Conservation (phyloP, 2,113 vertebrate genomes). For the Phalacrocorax carbo region DNA sequence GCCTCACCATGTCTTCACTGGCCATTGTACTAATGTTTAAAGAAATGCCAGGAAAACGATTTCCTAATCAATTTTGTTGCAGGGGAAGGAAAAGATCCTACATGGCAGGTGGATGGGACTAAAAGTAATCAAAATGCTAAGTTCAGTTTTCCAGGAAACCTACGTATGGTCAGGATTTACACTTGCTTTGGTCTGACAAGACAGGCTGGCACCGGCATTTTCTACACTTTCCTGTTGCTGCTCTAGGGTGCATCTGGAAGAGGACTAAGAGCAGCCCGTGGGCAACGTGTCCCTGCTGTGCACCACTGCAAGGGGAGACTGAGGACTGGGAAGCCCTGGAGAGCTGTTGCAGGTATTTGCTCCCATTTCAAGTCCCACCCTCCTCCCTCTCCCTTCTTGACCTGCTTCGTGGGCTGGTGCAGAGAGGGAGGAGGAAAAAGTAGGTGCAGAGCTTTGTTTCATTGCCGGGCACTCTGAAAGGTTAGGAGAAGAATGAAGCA, state of each 20-base stretch:
- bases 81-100: not conserved
- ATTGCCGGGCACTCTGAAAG: not conserved
- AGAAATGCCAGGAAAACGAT: not conserved
- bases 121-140: not conserved
- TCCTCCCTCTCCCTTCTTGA: not conserved
- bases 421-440: not conserved
- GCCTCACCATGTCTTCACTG: not conserved
- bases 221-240: not conserved
- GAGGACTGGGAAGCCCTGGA: not conserved
- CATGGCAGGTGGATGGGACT: not conserved
- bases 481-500: not conserved
- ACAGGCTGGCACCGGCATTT: not conserved
- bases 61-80: not conserved
- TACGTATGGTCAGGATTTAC: not conserved
- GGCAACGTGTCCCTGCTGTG: rapidly evolving
- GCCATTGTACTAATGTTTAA: not conserved
- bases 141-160: not conserved
- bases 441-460: not conserved
- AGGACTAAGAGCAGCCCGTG: not conserved
- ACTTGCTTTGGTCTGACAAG: not conserved
- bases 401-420: not conserved
- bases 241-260: not conserved
- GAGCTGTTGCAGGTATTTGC: not conserved
- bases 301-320: not conserved
- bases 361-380: not conserved